Evolutionary conservation across 2,113 vertebrate genomes (phyloP).

Genomic region (Onychostruthus taczanowskii): DNA sequence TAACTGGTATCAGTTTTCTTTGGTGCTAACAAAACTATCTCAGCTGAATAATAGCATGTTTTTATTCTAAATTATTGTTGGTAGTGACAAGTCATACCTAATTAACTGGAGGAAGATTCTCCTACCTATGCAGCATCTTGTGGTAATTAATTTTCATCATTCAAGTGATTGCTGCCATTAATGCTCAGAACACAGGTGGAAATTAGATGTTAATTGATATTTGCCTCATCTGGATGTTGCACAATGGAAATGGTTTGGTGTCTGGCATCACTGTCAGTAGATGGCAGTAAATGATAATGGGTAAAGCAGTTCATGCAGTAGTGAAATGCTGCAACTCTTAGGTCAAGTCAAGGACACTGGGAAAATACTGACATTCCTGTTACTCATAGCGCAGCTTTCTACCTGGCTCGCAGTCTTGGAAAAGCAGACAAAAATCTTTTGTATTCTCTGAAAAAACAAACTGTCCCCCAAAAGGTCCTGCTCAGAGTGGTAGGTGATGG

Average conservation of each 20-base stretch:
- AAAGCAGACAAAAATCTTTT: neutral
- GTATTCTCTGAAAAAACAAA: neutral
- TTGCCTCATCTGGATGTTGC: neutral
- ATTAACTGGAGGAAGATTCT: neutral
- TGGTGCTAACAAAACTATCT: neutral
- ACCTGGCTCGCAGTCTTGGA: neutral
- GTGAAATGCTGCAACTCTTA: neutral
- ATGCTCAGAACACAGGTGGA: neutral
- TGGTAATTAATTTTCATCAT: neutral
- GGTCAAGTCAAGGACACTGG: neutral
- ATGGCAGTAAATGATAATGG: conserved; percentile 14
- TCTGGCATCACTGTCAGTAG: neutral
- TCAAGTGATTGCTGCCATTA: neutral
- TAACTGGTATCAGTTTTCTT: neutral
- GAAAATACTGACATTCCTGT: neutral
- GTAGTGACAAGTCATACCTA: neutral
- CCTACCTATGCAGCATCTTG: neutral
- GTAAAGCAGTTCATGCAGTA: neutral
- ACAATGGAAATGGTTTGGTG: neutral
- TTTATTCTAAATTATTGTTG: neutral
- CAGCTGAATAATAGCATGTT: neutral
- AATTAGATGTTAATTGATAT: neutral
- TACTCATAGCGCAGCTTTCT: neutral
- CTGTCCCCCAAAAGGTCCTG: fast-evolving
- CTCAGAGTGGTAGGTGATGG: neutral